Evolutionary conservation across 1,140 invertebrate genomes (phyloP).

Genomic region (Cyrtorhinus lividipennis): DNA sequence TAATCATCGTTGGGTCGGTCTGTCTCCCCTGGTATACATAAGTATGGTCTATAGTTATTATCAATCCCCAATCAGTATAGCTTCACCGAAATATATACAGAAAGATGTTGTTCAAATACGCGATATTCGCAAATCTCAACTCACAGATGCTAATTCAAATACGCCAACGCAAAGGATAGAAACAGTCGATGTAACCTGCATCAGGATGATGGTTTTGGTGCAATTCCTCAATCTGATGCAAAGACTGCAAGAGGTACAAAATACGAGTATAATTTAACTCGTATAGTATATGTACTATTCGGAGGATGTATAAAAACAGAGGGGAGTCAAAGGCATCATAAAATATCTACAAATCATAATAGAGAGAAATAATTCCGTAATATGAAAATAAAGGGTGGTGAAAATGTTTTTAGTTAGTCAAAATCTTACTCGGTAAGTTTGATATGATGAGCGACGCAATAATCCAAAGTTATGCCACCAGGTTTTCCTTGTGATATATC

Average conservation of each 20-base stretch:
- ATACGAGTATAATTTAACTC: too few relatives aligned
- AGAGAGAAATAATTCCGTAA: too few relatives aligned
- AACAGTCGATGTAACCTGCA: not conserved
- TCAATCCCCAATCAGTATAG: not conserved
- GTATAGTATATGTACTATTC: too few relatives aligned
- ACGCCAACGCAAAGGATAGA: not conserved
- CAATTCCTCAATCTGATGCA: constrained; percentile 25
- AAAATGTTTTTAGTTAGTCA: not conserved
- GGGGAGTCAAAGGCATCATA: too few relatives aligned
- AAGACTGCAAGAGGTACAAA: constrained; percentile 28
- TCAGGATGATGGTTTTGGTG: constrained; percentile 1
- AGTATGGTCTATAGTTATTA: not conserved
- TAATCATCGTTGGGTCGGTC: not conserved
- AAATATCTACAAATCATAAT: too few relatives aligned
- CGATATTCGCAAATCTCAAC: not conserved
- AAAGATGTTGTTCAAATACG: not conserved
- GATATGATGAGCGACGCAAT: constrained; percentile 7
- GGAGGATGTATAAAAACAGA: too few relatives aligned
- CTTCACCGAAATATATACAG: not conserved
- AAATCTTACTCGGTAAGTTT: constrained; percentile 3
- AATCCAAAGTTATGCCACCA: not conserved
- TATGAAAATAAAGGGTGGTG: not conserved
- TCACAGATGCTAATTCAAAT: constrained; percentile 12
- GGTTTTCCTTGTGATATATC: not conserved
- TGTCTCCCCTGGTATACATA: not conserved